Evolutionary conservation across 2,797 vertebrate genomes (phyloP).

Genomic region (Kryptolebias ocellatus): DNA sequence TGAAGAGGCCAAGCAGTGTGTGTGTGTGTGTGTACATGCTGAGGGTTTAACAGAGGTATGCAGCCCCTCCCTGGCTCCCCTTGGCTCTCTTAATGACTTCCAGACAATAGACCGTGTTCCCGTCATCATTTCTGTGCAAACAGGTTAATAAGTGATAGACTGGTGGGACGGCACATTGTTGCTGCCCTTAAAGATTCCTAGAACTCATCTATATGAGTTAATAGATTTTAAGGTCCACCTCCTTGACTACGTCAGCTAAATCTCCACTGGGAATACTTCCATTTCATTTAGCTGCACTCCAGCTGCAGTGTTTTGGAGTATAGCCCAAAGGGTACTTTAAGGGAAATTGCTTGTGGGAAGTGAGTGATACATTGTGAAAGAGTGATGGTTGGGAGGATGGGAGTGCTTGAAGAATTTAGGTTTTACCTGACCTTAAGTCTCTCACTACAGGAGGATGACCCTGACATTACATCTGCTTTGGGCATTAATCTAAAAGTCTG

Average conservation of each 20-base stretch:
- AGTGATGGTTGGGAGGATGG: constrained; percentile 20
- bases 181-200: constrained; percentile 44
- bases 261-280: constrained; percentile 38
- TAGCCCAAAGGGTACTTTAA: constrained; percentile 39
- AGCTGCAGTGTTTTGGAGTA: constrained; percentile 38
- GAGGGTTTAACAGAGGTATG: constrained; percentile 78
- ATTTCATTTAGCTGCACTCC: constrained; percentile 34
- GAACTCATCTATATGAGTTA: constrained; percentile 25
- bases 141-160: constrained; percentile 76
- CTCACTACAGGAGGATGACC: constrained; percentile 30
- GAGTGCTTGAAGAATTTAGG: not conserved
- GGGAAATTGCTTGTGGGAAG: constrained; percentile 29
- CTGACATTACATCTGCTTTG: constrained; percentile 16
- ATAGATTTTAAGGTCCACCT: constrained; percentile 27
- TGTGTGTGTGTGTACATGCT: constrained; percentile 36
- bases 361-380: constrained; percentile 18
- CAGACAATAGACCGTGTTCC: constrained; percentile 80
- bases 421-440: constrained; percentile 42
- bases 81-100: constrained; percentile 83
- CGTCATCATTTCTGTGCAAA: constrained; percentile 82
- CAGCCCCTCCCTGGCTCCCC: constrained; percentile 78
- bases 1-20: constrained; percentile 7
- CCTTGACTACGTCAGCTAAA: constrained; percentile 24
- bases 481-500: constrained; percentile 22
- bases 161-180: constrained; percentile 59